Conservation (phyloP, 2,113 vertebrate genomes). For the Lota lota region DNA sequence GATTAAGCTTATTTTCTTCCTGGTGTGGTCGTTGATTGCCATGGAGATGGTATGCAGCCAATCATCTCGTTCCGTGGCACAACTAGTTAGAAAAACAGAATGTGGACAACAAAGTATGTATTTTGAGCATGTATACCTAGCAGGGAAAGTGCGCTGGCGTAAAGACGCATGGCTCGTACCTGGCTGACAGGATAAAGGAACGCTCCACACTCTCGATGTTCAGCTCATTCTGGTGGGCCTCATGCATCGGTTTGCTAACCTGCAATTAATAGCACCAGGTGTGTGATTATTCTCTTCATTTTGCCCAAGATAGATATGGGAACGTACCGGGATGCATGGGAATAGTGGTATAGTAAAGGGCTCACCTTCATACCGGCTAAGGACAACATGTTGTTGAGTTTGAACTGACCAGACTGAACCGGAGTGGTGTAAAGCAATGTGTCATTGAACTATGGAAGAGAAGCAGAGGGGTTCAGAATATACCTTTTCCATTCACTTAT, state of each 20-base stretch:
- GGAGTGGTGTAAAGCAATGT: conserved; percentile 90
- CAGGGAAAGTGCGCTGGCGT: background rate
- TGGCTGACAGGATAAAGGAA: conserved; percentile 95
- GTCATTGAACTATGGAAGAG: conserved; percentile 88
- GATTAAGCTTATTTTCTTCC: conserved; percentile 90
- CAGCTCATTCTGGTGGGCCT: conserved; percentile 94
- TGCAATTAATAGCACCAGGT: conserved; percentile 51
- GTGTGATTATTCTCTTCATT: too few relatives aligned
- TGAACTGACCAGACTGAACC: conserved; percentile 89
- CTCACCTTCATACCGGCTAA: conserved; percentile 95
- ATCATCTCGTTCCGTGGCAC: conserved; percentile 88
- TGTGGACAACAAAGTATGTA: background rate
- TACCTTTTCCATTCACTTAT: too few relatives aligned
- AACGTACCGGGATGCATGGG: too few relatives aligned
- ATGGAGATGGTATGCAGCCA: conserved; percentile 91
- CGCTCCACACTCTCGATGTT: conserved; percentile 97
- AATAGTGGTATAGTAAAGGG: background rate
- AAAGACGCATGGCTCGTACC: conserved; percentile 67
- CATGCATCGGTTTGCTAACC: conserved; percentile 94
- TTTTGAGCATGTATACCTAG: background rate
- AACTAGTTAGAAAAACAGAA: conserved; percentile 66
- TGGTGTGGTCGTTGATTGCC: conserved; percentile 89
- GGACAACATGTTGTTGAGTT: conserved; percentile 92
- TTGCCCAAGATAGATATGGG: too few relatives aligned
- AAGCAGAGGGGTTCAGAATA: background rate